Base-by-base conservation (phyloP, 2,113 vertebrate genomes). In the Semnornis frantzii region DNA sequence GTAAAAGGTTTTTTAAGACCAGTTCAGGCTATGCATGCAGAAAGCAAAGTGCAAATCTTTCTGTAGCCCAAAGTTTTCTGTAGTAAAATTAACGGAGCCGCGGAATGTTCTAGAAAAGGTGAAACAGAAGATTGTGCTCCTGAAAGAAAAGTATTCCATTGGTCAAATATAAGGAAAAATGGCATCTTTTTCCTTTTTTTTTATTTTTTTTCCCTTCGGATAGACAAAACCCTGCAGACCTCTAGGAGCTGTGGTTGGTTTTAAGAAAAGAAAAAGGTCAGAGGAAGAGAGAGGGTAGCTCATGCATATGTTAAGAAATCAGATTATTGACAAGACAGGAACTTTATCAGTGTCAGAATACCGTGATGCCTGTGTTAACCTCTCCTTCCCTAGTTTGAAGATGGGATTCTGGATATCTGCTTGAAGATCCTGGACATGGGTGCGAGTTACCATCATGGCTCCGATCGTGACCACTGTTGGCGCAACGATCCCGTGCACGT, bases 401-500 rank as follows among this genome's bases (percentile, higher is more conserved):
- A 97, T 15, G 92, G 93, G 11, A 94, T 97, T 79, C 68, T 97
- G 80, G 94, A 95, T 69, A 95, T 95, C 60, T 96, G 95, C 71
- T 89, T 97, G 79, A 96, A 95, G 86, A 90, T 95, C 27, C 62
- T 97, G 75, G 95, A 95, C 37, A 94, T 94, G 72, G 97, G 90
- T 75, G 93, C 96, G 1, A 97, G 93, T 63, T 97, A 95, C 55
- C 85, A 95, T 9, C 79, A 93, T 0, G 96, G 94, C 63, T 96
- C 94, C 81, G 91, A 83, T 23, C 89, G 85, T 3, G 91, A 97
- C 44, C 91, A n/a, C 21, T 95, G 89, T 9, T 96, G 92, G 87
- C 96, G 96, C 42, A 96, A 92, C 73, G 94, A 97, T 48, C 91
- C 86, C 14, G 84, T 96, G 63, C 95, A 95, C 28, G 82, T 97